Conservation (phyloP, 2,888 invertebrate species). For the Papilio protenor region DNA sequence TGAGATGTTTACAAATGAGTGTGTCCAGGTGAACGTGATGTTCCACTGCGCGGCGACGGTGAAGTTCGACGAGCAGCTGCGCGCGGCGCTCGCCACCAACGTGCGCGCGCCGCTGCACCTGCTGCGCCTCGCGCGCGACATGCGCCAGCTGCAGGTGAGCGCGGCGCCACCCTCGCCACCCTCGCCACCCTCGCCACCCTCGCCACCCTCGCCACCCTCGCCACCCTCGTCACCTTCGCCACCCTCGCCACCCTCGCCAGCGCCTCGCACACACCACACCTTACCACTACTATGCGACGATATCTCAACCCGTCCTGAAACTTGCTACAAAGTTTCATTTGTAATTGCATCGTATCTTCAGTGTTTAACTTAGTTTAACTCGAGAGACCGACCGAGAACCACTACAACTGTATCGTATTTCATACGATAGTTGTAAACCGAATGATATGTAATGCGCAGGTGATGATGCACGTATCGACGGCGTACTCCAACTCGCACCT, state of each 20-base stretch:
- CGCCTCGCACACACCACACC: no score
- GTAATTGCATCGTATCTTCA: no score
- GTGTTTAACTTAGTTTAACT: no score
- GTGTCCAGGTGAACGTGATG: slow-evolving; percentile 81
- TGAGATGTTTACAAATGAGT: no score
- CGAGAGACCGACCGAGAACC: no score
- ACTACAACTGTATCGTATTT: no score
- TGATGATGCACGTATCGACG: slow-evolving; percentile 91
- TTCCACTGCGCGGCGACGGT: slow-evolving; percentile 98
- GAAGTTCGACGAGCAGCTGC: slow-evolving; percentile 92
- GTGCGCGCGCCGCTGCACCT: slow-evolving; percentile 90
- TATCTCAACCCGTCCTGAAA: no score
- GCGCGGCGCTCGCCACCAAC: slow-evolving; percentile 91
- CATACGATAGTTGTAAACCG: neutral
- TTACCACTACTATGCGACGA: no score
- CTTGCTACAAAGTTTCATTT: no score
- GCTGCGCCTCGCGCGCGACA: slow-evolving; percentile 87
- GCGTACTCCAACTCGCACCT: slow-evolving; percentile 90
- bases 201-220: neutral
- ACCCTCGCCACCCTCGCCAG: no score
- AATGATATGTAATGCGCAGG: slow-evolving; percentile 67
- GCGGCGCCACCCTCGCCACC: neutral
- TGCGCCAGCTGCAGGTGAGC: slow-evolving; percentile 82
- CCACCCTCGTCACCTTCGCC: no score
- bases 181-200: no score